Base-by-base conservation (phyloP, 2,888 invertebrate species). In the Aleiodes leptofemur region DNA sequence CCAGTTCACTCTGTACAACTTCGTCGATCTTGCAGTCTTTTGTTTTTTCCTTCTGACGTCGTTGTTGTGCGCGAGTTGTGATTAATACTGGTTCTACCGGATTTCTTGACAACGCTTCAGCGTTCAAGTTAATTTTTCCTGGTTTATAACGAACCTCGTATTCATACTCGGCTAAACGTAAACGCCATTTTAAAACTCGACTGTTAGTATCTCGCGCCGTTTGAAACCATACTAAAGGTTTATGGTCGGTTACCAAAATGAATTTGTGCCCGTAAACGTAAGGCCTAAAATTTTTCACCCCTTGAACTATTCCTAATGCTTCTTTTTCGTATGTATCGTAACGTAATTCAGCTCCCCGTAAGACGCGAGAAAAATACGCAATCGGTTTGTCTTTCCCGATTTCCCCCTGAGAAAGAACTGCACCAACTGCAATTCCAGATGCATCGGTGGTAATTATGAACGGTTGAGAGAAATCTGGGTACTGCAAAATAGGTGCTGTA, bases 191-290 rank as follows among this genome's bases (percentile, higher is more conserved):
- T 29, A 66, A 50, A n/a, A 66, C 13, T 0, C 66, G 9, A 9
- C 3, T 16, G 13, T 66, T 66, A 1, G 29, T 50, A 14, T 66
- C 66, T n/a, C 48, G 43, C 14, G 61, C 61, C 8, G 61, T 61
- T 11, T 23, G 16, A 29, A 56, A 56, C 56, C 56, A 56, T 6
- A 56, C 56, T 16, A 81, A 56, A 1, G 78, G 75, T 66, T 71
- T 57, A 55, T 81, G 80, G 56, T 81, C 82, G 2, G 78, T 82
- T 0, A 81, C 73, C 9, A 82, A n/a, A 9, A 43, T 73, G 16
- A 82, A 80, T 14, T 72, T 69, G 23, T 71, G 55, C 7, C 81
- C 81, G 23, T 75, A 74, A 8, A 82, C n/a, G 53, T 79, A 78
- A 3, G 43, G 43, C 43, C 43, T 8, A 23, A 50, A 66, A 50